These are phyloP conservation scores for Drosophila cardini DNA, from an alignment of 1,140 invertebrate species.

Conservation along the genomic window DNA sequence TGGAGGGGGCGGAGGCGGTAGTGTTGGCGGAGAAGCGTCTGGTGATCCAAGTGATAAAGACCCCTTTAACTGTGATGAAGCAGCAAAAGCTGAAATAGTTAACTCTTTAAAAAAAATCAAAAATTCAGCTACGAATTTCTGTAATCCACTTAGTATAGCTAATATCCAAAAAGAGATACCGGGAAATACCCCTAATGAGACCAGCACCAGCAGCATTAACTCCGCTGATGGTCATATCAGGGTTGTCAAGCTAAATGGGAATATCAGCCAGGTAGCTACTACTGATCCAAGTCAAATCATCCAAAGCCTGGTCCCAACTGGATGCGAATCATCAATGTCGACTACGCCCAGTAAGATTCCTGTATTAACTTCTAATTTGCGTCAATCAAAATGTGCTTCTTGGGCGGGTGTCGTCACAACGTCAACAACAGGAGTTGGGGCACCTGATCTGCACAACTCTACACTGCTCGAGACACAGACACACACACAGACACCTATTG, in stretches of 20 bases:
- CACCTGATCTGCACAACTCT: slow-evolving; percentile 24
- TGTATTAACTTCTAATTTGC: slow-evolving; percentile 60
- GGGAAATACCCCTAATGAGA: slow-evolving; percentile 9
- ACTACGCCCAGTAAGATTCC: slow-evolving; percentile 77
- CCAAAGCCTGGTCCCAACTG: slow-evolving; percentile 31
- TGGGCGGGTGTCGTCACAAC: slow-evolving; percentile 85
- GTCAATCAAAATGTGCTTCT: slow-evolving; percentile 86
- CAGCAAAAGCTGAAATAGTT: slow-evolving; percentile 8
- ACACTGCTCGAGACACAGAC: slow-evolving; percentile 15
- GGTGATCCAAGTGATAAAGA: slow-evolving; percentile 30
- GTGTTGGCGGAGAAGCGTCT: slow-evolving; percentile 16
- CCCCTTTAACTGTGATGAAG: slow-evolving; percentile 57
- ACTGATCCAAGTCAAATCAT: slow-evolving; percentile 46
- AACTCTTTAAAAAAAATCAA: slow-evolving; percentile 24
- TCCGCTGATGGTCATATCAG: slow-evolving; percentile 12
- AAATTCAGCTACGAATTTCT: slow-evolving; percentile 19
- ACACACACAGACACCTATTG: background rate
- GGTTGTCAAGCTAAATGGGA: slow-evolving; percentile 40
- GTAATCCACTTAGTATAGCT: background rate
- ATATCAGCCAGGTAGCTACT: slow-evolving; percentile 35
- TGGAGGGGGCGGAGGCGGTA: background rate
- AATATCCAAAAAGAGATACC: slow-evolving; percentile 22
- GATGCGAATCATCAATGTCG: slow-evolving; percentile 28
- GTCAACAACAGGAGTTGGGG: slow-evolving; percentile 8
- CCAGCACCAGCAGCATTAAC: slow-evolving; percentile 16